These are phyloP conservation scores for Prionailurus bengalensis DNA, from an alignment of 2,113 vertebrate genomes.

Conservation along the genomic window DNA sequence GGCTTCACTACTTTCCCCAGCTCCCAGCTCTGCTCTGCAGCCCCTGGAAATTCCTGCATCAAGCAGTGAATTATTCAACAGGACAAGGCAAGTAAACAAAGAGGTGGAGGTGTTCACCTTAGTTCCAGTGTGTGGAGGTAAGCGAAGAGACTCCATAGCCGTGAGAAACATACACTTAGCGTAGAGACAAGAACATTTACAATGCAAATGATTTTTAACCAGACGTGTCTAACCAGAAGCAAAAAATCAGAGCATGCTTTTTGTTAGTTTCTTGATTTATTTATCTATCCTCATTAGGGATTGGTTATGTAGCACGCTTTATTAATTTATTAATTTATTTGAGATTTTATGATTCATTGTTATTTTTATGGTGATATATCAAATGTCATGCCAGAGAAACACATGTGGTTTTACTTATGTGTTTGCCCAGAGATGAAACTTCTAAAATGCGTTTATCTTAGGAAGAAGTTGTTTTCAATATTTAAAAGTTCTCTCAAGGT, in stretches of 20 bases:
- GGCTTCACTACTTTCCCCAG: neutral
- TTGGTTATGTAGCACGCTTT: neutral
- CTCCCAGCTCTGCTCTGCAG: neutral
- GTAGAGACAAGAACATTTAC: conserved; percentile 35
- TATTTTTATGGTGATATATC: conserved; percentile 46
- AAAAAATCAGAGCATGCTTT: neutral
- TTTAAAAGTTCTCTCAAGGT: neutral
- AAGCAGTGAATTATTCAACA: conserved; percentile 65
- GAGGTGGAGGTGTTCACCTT: neutral
- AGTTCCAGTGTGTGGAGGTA: neutral
- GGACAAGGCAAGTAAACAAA: conserved; percentile 21
- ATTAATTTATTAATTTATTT: neutral
- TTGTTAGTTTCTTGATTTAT: conserved; percentile 53
- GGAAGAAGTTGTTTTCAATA: conserved; percentile 8
- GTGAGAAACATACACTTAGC: neutral
- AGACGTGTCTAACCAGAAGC: neutral
- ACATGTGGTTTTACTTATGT: neutral
- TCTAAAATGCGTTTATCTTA: conserved; percentile 7
- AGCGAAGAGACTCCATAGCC: neutral
- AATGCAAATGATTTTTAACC: conserved; percentile 10
- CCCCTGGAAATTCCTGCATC: neutral
- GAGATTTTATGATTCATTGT: neutral
- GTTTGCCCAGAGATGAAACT: conserved; percentile 29
- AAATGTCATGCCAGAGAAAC: neutral
- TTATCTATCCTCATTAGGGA: neutral